Percentiles rank a stretch among this genome's conserved stretches.
Evolutionary conservation across 2,888 invertebrate species (phyloP).

Genomic region (Sesia apiformis): DNA sequence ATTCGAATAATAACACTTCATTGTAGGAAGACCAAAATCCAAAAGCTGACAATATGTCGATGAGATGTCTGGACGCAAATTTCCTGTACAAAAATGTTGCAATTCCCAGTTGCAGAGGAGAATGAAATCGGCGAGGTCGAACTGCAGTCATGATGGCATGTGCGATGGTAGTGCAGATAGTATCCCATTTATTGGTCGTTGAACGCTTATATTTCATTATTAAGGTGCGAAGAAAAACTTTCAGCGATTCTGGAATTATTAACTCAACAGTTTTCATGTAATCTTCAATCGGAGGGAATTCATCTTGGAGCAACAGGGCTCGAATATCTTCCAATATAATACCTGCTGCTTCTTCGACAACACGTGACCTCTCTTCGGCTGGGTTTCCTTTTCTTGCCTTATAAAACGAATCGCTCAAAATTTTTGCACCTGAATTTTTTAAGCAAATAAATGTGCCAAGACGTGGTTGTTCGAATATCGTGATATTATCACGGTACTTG

Average conservation of each 20-base stretch:
- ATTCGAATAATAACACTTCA: conserved; percentile 7
- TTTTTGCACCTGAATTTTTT: not conserved
- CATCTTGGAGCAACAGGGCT: not conserved
- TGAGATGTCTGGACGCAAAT: conserved; percentile 3
- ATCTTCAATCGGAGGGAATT: not conserved
- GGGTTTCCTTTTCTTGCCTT: not conserved
- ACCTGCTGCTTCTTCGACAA: not conserved
- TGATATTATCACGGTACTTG: not conserved
- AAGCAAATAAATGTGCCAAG: not conserved
- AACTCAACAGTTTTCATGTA: not conserved
- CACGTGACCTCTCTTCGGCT: not conserved
- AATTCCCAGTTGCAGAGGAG: not conserved
- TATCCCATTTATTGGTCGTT: not conserved
- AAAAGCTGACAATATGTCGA: conserved; percentile 8
- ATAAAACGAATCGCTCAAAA: not conserved
- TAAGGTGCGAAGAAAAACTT: not conserved
- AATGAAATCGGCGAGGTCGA: not conserved
- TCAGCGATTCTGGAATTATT: not conserved
- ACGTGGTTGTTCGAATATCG: not conserved
- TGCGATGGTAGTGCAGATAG: not conserved
- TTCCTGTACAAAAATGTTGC: conserved; percentile 7
- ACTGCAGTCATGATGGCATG: not conserved
- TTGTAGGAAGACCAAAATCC: conserved; percentile 9
- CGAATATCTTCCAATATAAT: not conserved
- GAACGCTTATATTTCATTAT: not conserved